These are phyloP conservation scores for Lethrus apterus DNA, from an alignment of 1,140 invertebrate genomes.

Conservation along the genomic window DNA sequence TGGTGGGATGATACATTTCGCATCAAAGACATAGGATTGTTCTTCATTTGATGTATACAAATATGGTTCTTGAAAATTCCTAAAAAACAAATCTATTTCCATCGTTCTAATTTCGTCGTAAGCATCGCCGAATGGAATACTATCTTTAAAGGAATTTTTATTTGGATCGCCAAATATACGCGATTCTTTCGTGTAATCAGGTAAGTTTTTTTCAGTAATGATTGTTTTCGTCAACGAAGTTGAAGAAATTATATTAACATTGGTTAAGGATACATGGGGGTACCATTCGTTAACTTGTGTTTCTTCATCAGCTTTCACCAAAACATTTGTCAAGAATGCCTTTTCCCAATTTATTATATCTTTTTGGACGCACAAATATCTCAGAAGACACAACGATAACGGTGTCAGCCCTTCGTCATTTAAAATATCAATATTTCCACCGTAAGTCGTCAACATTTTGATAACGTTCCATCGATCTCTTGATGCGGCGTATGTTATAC, in stretches of 20 bases:
- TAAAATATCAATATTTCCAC: slow-evolving; percentile 41
- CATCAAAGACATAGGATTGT: slow-evolving; percentile 17
- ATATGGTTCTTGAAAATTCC: slow-evolving; percentile 6
- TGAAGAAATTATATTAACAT: background rate
- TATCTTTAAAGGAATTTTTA: no score
- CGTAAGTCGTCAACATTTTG: slow-evolving; percentile 39
- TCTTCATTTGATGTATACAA: background rate
- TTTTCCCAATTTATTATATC: slow-evolving; percentile 38
- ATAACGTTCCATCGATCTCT: slow-evolving; percentile 32
- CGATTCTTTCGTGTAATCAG: no score
- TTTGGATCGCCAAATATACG: no score
- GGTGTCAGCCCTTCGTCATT: slow-evolving; percentile 48
- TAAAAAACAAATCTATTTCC: slow-evolving; percentile 6
- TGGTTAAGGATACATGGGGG: slow-evolving; percentile 19
- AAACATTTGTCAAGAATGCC: slow-evolving; percentile 35
- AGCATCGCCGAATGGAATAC: background rate
- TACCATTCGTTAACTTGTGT: slow-evolving; percentile 37
- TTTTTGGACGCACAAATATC: slow-evolving; percentile 37
- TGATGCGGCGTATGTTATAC: slow-evolving; percentile 45
- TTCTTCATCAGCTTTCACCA: slow-evolving; percentile 25
- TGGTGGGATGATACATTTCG: slow-evolving; percentile 4
- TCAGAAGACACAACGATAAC: slow-evolving; percentile 40
- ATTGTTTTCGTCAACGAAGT: no score
- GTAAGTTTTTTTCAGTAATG: no score
- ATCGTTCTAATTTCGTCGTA: slow-evolving; percentile 7